Conservation (phyloP, 1,140 invertebrate species). For the Pantala flavescens region DNA sequence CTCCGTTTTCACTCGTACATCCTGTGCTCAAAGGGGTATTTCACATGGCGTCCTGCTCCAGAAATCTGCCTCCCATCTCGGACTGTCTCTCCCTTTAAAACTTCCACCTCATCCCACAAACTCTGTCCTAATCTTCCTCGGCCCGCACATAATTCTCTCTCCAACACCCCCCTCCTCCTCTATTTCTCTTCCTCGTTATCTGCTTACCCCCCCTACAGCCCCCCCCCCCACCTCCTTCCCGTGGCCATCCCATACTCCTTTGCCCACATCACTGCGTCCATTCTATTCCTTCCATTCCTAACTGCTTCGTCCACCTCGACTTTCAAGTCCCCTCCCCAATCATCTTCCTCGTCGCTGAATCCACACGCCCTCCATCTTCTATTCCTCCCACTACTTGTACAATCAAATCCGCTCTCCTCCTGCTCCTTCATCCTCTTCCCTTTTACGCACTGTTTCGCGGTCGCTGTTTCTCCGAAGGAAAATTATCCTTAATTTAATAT, state of each 20-base stretch:
- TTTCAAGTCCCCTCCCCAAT: too few species aligned
- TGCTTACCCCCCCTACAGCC: not conserved
- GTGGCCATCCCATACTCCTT: not conserved
- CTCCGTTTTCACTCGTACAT: too few species aligned
- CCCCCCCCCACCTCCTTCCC: not conserved
- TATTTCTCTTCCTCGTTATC: slow-evolving; percentile 9
- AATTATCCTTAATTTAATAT: too few species aligned
- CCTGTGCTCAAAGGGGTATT: too few species aligned
- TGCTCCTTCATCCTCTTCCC: not conserved
- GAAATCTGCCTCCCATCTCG: not conserved
- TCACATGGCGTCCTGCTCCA: too few species aligned
- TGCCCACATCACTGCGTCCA: too few species aligned
- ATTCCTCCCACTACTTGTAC: too few species aligned
- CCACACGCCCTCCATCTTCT: not conserved
- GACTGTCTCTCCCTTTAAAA: not conserved
- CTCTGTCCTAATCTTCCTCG: not conserved
- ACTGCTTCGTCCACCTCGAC: too few species aligned
- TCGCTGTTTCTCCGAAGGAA: too few species aligned
- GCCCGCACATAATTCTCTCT: slow-evolving; percentile 7
- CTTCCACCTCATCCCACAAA: not conserved
- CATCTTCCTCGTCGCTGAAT: not conserved
- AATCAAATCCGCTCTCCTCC: too few species aligned
- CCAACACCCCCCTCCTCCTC: not conserved
- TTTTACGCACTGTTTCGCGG: too few species aligned
- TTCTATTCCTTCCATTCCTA: too few species aligned